A percentile compares a stretch with the other conserved stretches of the same genome.
phyloP scores from a whole-genome alignment of 2,113 vertebrate species.

The Campylorhamphus procurvoides region DNA sequence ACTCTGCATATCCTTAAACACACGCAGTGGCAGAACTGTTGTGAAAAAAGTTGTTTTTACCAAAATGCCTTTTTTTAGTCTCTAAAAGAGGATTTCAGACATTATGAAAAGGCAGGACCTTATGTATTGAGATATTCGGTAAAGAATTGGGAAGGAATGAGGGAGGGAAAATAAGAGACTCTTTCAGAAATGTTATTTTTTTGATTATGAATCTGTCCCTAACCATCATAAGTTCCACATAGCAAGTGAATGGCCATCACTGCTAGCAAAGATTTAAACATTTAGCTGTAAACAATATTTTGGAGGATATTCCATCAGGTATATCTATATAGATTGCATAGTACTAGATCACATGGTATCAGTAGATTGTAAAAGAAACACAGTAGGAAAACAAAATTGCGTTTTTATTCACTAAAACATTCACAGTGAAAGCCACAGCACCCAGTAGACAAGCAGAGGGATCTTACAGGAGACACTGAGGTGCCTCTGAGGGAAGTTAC shows the following conservation, averaged over 20 bases:
- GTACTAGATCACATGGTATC: not conserved
- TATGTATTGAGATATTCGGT: not conserved
- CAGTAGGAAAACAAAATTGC: not conserved
- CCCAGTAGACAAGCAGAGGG: not conserved
- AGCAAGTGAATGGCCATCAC: not conserved
- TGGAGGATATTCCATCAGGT: not conserved
- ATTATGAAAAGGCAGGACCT: not conserved
- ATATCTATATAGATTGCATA: not conserved
- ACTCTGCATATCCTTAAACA: not conserved
- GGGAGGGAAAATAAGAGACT: not conserved
- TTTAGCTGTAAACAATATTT: not conserved
- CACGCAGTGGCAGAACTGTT: not conserved
- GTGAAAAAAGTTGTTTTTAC: not conserved
- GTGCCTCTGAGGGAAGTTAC: not conserved
- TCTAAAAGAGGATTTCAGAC: not conserved
- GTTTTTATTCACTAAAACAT: not conserved
- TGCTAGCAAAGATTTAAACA: not conserved
- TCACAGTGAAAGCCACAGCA: not conserved
- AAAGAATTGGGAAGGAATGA: not conserved
- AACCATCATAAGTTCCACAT: not conserved
- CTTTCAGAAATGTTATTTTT: not conserved
- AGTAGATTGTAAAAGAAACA: too few relatives aligned
- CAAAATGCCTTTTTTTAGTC: not conserved
- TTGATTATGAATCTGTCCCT: not conserved
- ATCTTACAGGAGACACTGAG: not conserved